phyloP scores from a whole-genome alignment of 1,140 invertebrate species.

The Sesamia nonagrioides region DNA sequence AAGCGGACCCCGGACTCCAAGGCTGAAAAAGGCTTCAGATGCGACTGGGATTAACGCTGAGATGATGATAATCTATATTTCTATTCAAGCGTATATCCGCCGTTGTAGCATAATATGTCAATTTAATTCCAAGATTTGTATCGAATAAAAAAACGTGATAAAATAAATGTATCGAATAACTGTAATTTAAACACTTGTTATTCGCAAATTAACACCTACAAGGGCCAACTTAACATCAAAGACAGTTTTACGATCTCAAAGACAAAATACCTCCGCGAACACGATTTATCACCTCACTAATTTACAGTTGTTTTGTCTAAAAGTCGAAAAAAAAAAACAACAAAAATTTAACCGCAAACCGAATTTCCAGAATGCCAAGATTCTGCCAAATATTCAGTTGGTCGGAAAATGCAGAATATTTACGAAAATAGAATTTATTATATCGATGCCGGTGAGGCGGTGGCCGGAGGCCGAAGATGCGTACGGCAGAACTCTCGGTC shows the following conservation, averaged over 20 bases:
- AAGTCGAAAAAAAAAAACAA: constrained; percentile 1
- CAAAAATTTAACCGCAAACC: constrained; percentile 25
- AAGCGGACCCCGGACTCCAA: too few relatives aligned
- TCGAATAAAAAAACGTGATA: constrained; percentile 9
- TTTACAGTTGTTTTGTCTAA: constrained; percentile 51
- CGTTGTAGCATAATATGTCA: not conserved
- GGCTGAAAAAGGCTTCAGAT: too few relatives aligned
- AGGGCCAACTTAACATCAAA: constrained; percentile 25
- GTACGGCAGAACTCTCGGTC: constrained; percentile 31
- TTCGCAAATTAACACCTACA: constrained; percentile 20
- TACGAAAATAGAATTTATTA: constrained; percentile 51
- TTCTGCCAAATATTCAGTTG: constrained; percentile 51
- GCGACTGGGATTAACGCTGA: too few relatives aligned
- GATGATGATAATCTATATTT: too few relatives aligned
- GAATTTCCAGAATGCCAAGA: constrained; percentile 41
- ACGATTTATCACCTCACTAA: constrained; percentile 42
- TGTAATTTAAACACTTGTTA: constrained; percentile 25
- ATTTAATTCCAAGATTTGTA: not conserved
- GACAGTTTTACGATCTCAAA: constrained; percentile 8
- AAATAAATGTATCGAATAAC: constrained; percentile 14
- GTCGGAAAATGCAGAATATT: constrained; percentile 48
- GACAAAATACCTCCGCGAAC: constrained; percentile 22
- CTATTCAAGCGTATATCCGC: not conserved
- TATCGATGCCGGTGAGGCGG: constrained; percentile 29
- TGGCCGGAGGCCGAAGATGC: constrained; percentile 26